These are phyloP conservation scores for Cantharis rufa DNA, from an alignment of 2,888 invertebrate species.

Conservation along the genomic window DNA sequence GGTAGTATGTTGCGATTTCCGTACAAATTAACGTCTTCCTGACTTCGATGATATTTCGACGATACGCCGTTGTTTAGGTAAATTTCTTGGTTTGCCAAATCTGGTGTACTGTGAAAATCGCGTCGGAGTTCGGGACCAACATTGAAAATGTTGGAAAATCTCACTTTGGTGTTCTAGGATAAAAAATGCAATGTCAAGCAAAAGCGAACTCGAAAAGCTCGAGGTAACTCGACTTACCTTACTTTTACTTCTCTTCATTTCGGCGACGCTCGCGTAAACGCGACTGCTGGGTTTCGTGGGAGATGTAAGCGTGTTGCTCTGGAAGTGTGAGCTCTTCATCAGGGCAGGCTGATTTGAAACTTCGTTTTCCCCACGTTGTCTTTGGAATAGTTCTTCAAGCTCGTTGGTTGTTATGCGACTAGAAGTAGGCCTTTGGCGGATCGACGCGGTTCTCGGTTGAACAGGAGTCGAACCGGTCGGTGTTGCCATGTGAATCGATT, in stretches of 20 bases:
- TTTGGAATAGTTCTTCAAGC: conserved; percentile 89
- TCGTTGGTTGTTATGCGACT: conserved; percentile 89
- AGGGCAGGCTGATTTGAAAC: conserved; percentile 57
- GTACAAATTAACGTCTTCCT: conserved; percentile 66
- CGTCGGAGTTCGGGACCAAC: conserved; percentile 67
- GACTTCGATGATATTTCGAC: conserved; percentile 66
- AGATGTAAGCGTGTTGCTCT: conserved; percentile 65
- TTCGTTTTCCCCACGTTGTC: conserved; percentile 68
- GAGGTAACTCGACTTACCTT: conserved; percentile 52
- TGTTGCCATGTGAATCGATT: conserved; percentile 69
- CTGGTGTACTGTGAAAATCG: conserved; percentile 90
- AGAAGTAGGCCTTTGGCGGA: conserved; percentile 85
- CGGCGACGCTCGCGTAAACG: conserved; percentile 92
- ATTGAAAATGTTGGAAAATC: conserved; percentile 58
- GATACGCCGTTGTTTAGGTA: conserved; percentile 30
- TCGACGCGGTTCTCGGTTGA: conserved; percentile 86
- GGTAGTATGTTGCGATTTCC: conserved; percentile 57
- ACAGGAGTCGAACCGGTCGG: conserved; percentile 61
- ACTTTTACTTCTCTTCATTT: conserved; percentile 87
- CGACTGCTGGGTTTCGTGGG: conserved; percentile 66
- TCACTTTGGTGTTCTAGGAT: conserved; percentile 58
- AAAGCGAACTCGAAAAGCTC: not conserved
- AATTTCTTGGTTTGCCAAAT: conserved; percentile 62
- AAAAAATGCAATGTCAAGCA: not conserved
- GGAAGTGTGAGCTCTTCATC: conserved; percentile 79